Conservation (phyloP, 1,140 invertebrate species). For the Drosophila grimshawi region DNA sequence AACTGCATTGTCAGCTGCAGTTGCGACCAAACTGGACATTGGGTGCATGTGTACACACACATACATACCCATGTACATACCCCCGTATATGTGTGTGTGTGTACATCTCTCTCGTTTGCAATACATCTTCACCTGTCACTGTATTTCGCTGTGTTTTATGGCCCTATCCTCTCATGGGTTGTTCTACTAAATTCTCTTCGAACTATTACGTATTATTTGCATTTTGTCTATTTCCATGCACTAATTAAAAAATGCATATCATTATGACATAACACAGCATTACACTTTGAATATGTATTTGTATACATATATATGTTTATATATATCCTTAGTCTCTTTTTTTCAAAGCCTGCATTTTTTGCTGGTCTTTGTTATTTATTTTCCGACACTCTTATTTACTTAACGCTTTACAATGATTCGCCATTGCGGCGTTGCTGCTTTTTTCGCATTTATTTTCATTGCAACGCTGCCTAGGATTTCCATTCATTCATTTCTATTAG, state of each 20-base stretch:
- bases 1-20: conserved; percentile 45
- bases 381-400: conserved; percentile 52
- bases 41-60: background rate
- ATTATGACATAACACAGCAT: conserved; percentile 1
- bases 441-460: conserved; percentile 55
- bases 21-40: background rate
- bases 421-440: conserved; percentile 34
- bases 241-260: conserved; percentile 10
- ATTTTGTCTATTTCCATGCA: background rate
- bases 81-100: background rate
- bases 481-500: conserved; percentile 73
- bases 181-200: background rate
- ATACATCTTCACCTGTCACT: conserved; percentile 13
- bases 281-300: conserved; percentile 13
- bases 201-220: background rate
- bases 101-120: background rate
- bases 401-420: conserved; percentile 61
- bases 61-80: background rate
- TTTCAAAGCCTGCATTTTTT: conserved; percentile 33
- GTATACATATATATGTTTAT: background rate
- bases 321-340: background rate
- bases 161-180: background rate
- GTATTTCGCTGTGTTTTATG: background rate
- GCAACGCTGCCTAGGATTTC: conserved; percentile 31
- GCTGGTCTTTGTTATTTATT: conserved; percentile 26